Base-by-base conservation (phyloP, 2,797 vertebrate genomes). In the Chaetodon trifasciatus region DNA sequence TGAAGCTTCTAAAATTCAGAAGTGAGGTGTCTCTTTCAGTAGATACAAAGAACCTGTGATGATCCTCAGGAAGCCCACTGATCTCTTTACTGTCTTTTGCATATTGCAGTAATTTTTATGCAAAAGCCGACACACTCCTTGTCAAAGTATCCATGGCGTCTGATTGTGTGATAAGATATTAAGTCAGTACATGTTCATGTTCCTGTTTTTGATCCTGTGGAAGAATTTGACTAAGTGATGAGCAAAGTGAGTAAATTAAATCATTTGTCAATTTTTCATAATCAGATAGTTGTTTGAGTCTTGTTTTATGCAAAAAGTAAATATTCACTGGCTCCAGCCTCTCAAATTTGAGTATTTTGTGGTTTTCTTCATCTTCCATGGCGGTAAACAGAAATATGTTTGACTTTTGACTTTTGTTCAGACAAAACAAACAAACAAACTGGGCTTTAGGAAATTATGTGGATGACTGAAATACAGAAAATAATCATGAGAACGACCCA, bases 131-230 rank as follows among this genome's bases (percentile, higher is more conserved):
- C 69, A 50, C 40, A 62, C 46, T 28, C 47, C 17, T 24, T 21
- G 49, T 64, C 37, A 62, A 67, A 74, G 55, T 61, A 55, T 77
- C 73, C 62, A 52, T 52, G 57, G 76, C 65, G 52, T 49, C 47
- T 74, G 73, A 71, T 77, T 69, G 77, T 82, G 75, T 81, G 67
- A 83, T 78, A 23, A 71, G 86, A 81, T 75, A 74, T 67, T 55
- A 28, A 67, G 81, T 86, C 70, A 21, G 47, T 52, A 61, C 74
- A 76, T 78, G 40, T 62, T 70, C 24, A 55, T 86, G 78, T 83
- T 84, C 84, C 86, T 69, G 60, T 49, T 67, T 81, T 53, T 39
- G 7, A 24, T 55, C 57, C 53, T 12, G 4, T 56, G 23, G 21
- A 76, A 77, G 66, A 68, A 35, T 76, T 73, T 44, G 24, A 28